phyloP scores from a whole-genome alignment of 2,888 invertebrate species.

The Hylaea fasciaria region DNA sequence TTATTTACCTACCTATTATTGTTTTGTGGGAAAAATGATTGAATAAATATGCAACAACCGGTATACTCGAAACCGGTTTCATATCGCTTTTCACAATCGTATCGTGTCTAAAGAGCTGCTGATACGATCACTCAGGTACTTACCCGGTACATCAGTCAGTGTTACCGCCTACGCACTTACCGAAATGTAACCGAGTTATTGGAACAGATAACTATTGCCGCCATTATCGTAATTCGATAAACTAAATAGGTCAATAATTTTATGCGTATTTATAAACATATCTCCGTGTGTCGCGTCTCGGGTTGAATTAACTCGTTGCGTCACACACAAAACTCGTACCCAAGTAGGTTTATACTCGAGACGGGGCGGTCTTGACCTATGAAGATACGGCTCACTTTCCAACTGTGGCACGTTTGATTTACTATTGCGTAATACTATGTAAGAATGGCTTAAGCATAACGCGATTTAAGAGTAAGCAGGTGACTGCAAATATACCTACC shows the following conservation, averaged over 20 bases:
- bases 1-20: no score
- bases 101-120: no score
- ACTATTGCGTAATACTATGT: conserved; percentile 25
- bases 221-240: conserved; percentile 29
- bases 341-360: conserved; percentile 15
- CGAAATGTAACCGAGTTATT: conserved; percentile 7
- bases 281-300: conserved; percentile 3
- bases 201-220: conserved; percentile 25
- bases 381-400: conserved; percentile 34
- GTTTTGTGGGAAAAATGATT: no score
- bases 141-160: conserved; percentile 9
- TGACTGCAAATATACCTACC: background rate
- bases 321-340: conserved; percentile 19
- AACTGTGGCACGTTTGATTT: conserved; percentile 18
- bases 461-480: background rate
- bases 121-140: conserved; percentile 1
- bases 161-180: conserved; percentile 12
- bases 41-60: no score
- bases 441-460: conserved; percentile 2
- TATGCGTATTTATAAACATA: conserved; percentile 12
- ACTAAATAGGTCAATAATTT: conserved; percentile 29
- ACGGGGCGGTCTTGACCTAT: conserved; percentile 42
- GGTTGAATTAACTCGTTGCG: conserved; percentile 18
- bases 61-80: no score
- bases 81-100: no score